Evolutionary conservation across 1,140 invertebrate genomes (phyloP).

Genomic region (Penaeus chinensis): DNA sequence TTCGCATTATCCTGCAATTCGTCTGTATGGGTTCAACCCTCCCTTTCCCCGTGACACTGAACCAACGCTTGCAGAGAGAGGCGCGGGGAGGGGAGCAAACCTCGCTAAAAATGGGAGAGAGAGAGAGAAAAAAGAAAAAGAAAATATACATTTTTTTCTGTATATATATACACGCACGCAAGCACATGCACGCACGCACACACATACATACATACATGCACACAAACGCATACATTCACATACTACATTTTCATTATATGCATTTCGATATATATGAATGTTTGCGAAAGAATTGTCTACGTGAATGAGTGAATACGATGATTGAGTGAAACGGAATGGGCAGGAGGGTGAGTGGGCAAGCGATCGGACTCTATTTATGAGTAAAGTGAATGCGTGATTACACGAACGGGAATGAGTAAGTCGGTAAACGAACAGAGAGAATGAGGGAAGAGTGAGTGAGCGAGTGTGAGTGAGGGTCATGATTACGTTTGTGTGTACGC

Average conservation of each 20-base stretch:
- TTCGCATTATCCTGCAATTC: conserved; percentile 47
- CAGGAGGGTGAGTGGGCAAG: no score
- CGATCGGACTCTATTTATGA: no score
- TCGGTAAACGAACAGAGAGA: no score
- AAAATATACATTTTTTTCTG: neutral
- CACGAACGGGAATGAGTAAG: no score
- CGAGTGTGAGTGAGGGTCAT: no score
- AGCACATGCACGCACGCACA: neutral
- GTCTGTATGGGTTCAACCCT: conserved; percentile 31
- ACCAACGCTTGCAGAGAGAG: conserved; percentile 3
- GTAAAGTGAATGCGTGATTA: no score
- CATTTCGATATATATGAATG: neutral
- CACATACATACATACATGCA: neutral
- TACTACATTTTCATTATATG: neutral
- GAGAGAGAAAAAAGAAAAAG: neutral
- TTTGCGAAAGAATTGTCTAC: neutral
- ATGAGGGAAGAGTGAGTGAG: no score
- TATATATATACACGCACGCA: neutral
- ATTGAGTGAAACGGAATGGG: no score
- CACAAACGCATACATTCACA: neutral
- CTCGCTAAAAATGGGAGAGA: neutral
- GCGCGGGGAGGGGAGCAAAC: neutral
- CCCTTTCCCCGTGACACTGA: conserved; percentile 8
- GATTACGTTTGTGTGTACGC: no score
- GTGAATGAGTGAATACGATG: no score